A percentile compares a stretch with the other conserved stretches of the same genome.
phyloP scores from a whole-genome alignment of 30 jellyfish, hydroid and myxozoan genomes.

The Turritopsis dohrnii region DNA sequence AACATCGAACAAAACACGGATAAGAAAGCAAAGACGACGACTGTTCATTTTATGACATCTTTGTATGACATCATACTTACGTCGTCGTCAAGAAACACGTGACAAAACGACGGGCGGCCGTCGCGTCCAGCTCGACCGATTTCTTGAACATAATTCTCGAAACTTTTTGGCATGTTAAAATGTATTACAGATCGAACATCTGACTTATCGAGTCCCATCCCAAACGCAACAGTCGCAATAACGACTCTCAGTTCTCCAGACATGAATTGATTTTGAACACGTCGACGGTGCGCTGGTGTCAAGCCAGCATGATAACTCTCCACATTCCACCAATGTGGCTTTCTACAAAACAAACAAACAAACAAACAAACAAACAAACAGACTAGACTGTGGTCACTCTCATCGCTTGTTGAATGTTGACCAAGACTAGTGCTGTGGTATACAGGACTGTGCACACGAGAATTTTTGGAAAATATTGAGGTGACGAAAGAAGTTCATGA shows the following conservation, averaged over 20 bases:
- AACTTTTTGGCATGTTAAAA: conserved; percentile 86
- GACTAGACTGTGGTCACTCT: too few species aligned
- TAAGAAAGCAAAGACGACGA: background rate
- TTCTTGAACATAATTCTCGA: conserved; percentile 86
- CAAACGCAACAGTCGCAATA: conserved; percentile 94
- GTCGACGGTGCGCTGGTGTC: conserved; percentile 77
- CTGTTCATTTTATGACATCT: background rate
- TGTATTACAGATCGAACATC: conserved; percentile 94
- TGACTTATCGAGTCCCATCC: conserved; percentile 97
- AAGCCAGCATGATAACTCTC: conserved; percentile 94
- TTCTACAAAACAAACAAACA: conserved; percentile 18
- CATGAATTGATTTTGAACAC: conserved; percentile 80
- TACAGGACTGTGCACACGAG: too few species aligned
- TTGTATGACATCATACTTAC: conserved; percentile 24
- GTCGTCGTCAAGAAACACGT: conserved; percentile 76
- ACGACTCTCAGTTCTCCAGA: conserved; percentile 71
- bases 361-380: too few species aligned
- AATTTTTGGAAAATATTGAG: too few species aligned
- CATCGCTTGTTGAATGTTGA: too few species aligned
- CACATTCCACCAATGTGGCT: conserved; percentile 64
- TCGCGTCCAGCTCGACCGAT: conserved; percentile 98
- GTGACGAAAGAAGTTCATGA: too few species aligned
- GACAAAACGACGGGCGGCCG: conserved; percentile 80
- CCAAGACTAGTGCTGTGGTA: too few species aligned
- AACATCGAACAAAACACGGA: background rate